Conservation (phyloP, 2,888 invertebrate genomes). For the Clunio marinus region DNA sequence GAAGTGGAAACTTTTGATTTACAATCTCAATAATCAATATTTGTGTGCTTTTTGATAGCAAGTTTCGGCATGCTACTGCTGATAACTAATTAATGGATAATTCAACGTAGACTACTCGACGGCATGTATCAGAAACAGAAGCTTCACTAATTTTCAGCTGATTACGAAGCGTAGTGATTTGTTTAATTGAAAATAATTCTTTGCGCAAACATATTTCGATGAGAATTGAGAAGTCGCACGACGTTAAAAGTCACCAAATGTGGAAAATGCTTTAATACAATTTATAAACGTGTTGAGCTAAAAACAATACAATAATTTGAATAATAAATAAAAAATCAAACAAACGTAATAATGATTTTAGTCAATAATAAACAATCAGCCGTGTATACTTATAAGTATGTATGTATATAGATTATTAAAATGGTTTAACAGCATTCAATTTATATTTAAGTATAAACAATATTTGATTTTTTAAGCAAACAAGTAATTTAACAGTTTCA, state of each 20-base stretch:
- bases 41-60: conserved; percentile 8
- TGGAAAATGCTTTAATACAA: neutral
- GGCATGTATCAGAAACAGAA: neutral
- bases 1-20: neutral
- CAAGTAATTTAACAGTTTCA: neutral
- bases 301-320: conserved; percentile 34
- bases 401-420: too few species aligned
- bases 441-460: conserved; percentile 33
- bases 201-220: conserved; percentile 15
- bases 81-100: conserved; percentile 27
- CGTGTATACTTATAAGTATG: conserved; percentile 11
- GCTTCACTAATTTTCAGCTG: neutral
- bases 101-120: neutral
- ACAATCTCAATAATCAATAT: neutral
- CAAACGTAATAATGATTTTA: conserved; percentile 37
- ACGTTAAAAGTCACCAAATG: conserved; percentile 18
- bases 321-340: conserved; percentile 37
- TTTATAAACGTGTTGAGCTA: conserved; percentile 9
- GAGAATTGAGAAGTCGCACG: conserved; percentile 21
- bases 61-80: neutral
- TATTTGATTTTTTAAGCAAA: neutral
- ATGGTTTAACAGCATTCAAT: conserved; percentile 36
- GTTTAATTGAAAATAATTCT: conserved; percentile 37
- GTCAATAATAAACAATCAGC: conserved; percentile 30
- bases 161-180: conserved; percentile 25